Evolutionary conservation across 2,888 invertebrate genomes (phyloP), one percentile per base, ranked within the genome.

Genomic region (Abrostola triplasia): DNA sequence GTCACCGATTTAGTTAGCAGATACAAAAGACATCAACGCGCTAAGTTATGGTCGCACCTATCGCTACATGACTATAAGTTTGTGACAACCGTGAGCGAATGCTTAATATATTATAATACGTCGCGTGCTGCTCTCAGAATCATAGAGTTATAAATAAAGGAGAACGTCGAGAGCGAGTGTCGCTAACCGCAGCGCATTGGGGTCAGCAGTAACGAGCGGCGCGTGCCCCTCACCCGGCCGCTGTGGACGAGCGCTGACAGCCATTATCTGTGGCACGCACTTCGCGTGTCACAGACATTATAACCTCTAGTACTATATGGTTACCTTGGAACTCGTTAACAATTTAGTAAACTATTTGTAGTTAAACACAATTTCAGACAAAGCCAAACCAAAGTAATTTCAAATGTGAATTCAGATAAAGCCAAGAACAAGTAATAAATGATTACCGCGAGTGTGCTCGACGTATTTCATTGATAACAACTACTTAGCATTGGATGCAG

Each of bases 21-120:
- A 12, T 70, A 67, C 35, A 67, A 81, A 83, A 84, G 83, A 86
- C 76, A 81, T 84, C 65, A 83, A 86, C 85, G 85, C 75, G 63
- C 54, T 41, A 54, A n/a, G 12, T 0, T 13, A 7, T 36, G 42
- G 73, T 73, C 58, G 70, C 48, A 10, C 10, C 51, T 59, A 67
- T 62, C 57, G 1, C 24, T 24, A 24, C 24, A 24, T 24, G 24
- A 24, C 24, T 24, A 4, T 2, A 24, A 24, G 24, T 24, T 24
- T 24, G 24, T 24, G 24, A 2, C 24, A 2, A 24, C 24, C 24
- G 24, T 24, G 24, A 24, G 4, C 4, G 24, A 24, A 24, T 24
- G 24, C 4, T 24, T 4, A 24, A 2, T 24, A 24, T 24, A 24
- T 24, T 1, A 2, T 24, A 24, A 4, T 24, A 24, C 24, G 24